These are phyloP conservation scores for Auanema sp. DNA, from an alignment of 2,888 invertebrate species.

Conservation along the genomic window DNA sequence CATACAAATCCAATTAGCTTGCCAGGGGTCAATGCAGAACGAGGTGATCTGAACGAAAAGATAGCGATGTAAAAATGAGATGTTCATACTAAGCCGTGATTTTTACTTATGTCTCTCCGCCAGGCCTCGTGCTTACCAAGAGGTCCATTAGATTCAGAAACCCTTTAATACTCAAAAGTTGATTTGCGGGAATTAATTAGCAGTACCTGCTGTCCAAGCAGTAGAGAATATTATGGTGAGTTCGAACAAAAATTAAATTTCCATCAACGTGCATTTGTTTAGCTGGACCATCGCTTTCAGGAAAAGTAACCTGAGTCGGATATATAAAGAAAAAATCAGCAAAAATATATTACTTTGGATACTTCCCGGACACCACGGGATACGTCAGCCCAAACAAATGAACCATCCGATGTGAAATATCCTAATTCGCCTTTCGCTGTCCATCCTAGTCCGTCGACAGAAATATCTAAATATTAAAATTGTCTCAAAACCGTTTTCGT, in stretches of 20 bases:
- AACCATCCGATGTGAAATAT: background rate
- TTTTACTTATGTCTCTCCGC: conserved; percentile 26
- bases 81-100: conserved; percentile 25
- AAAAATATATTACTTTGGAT: too few species aligned
- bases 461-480: too few species aligned
- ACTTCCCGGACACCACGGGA: too few species aligned
- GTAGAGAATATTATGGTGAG: conserved; percentile 55
- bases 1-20: conserved; percentile 56
- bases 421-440: background rate
- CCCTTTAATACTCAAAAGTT: background rate
- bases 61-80: background rate
- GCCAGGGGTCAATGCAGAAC: conserved; percentile 54
- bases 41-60: conserved; percentile 32
- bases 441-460: background rate
- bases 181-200: background rate
- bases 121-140: conserved; percentile 37
- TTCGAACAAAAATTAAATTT: conserved; percentile 36
- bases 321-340: too few species aligned
- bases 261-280: conserved; percentile 38
- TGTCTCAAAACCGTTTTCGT: too few species aligned
- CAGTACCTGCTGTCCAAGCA: conserved; percentile 49
- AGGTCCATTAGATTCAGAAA: conserved; percentile 22
- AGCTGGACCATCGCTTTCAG: conserved; percentile 32
- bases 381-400: background rate
- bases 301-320: conserved; percentile 24